Evolutionary conservation across 2,888 invertebrate genomes (phyloP).

Genomic region (Seira ritae): DNA sequence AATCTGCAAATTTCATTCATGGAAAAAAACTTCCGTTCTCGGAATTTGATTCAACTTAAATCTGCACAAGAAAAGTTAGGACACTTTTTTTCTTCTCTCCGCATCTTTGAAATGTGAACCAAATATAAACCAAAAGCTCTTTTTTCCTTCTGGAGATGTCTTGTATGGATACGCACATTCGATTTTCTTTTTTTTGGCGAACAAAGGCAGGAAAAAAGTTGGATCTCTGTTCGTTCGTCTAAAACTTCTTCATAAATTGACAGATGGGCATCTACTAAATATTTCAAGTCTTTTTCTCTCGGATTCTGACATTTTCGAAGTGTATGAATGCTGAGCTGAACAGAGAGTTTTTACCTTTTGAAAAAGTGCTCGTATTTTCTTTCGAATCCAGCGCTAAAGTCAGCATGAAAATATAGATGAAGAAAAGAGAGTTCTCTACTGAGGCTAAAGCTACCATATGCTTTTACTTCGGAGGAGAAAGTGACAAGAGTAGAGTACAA

Average conservation of each 20-base stretch:
- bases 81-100: neutral
- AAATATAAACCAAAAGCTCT: neutral
- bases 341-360: neutral
- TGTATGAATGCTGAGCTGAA: neutral
- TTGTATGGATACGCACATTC: neutral
- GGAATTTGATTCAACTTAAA: neutral
- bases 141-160: neutral
- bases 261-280: slow-evolving; percentile 11
- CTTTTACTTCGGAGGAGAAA: neutral
- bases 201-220: neutral
- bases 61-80: slow-evolving; percentile 2
- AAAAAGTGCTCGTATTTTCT: neutral
- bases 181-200: neutral
- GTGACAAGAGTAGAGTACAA: neutral
- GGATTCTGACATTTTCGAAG: neutral
- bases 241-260: slow-evolving; percentile 1
- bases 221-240: neutral
- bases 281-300: slow-evolving; percentile 3
- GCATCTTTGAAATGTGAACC: neutral
- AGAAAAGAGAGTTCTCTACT: too few relatives aligned
- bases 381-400: neutral
- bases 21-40: neutral
- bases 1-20: neutral
- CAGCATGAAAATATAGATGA: neutral
- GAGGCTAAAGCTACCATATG: too few relatives aligned